Evolutionary conservation across 1,140 invertebrate genomes (phyloP), one percentile per base, ranked within the genome.

Genomic region (Atta colombica): DNA sequence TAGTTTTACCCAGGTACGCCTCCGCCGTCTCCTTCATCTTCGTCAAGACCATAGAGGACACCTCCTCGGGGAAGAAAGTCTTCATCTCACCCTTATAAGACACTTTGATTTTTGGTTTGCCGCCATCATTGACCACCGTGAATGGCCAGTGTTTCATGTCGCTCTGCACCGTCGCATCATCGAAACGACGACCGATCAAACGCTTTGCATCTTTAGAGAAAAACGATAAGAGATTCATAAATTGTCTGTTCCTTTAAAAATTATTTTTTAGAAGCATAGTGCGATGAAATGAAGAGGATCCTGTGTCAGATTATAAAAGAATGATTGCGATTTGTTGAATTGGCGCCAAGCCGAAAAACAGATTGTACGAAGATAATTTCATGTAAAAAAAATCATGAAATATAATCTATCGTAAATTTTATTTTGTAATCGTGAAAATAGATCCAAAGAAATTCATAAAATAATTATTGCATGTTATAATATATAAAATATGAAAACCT

Each of bases 91-190:
- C 96, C 95, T 97, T 89, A 71, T 94, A 94, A 3, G 63, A 69
- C 0, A 97, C 96, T 88, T 97, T 96, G 74, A 98, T 97, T 90
- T 97, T 97, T 0, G 97, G 97, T 90, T 97, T 97, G 2, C 96
- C 95, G 61, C 93, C 93, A 28, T 97, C 97, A 90, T 94, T 97
- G 16, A 97, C 92, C 18, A 98, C 97, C 86, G 96, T 96, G 93
- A 98, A 97, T 1, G 97, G 97, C 97, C 97, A 98, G 87, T 97
- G 96, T 90, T 97, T 97, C 95, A 97, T 97, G 91, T 98, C 97
- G 87, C 96, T 96, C 91, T 97, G 97, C 35, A 97, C 97, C 90
- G 97, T 97, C 2, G 96, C 94, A 92, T 98, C 97, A 60, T 96
- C 95, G 87, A 96, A 96, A 25, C 95, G 93, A 21, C 96, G 94